Evolutionary conservation across 2,113 vertebrate species (phyloP).

Genomic region (Cairina moschata): DNA sequence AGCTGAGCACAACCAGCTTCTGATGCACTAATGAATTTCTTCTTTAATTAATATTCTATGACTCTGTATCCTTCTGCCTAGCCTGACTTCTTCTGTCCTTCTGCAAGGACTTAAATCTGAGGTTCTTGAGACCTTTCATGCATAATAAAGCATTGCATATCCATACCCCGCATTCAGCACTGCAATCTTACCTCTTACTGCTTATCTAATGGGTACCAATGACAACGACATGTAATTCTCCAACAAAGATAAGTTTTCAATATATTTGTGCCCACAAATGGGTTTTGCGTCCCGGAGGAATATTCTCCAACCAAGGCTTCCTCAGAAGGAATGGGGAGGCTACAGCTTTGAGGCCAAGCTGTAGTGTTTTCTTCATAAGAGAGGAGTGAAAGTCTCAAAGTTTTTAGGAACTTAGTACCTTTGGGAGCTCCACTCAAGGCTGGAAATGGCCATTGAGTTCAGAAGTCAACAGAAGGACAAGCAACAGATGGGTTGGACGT

Average conservation of each 20-base stretch:
- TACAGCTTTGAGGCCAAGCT: background rate
- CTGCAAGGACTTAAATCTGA: background rate
- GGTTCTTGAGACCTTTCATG: background rate
- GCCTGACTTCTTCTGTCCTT: background rate
- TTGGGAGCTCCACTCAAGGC: background rate
- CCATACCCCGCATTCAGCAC: background rate
- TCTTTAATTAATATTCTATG: background rate
- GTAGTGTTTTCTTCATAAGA: accelerated
- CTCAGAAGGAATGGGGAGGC: background rate
- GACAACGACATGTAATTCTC: background rate
- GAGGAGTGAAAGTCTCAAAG: background rate
- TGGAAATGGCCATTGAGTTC: background rate
- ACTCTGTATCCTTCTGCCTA: background rate
- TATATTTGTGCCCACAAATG: background rate
- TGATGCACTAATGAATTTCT: background rate
- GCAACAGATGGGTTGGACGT: background rate
- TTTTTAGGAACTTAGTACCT: background rate
- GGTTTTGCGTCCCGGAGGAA: accelerated
- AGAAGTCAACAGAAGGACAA: background rate
- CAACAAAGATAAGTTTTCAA: background rate
- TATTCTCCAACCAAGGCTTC: background rate
- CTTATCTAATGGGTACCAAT: background rate
- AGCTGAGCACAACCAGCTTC: background rate
- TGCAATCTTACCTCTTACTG: background rate
- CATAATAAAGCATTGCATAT: background rate